phyloP scores from a whole-genome alignment of 2,888 invertebrate genomes.

The Amblyjoppa proteus region DNA sequence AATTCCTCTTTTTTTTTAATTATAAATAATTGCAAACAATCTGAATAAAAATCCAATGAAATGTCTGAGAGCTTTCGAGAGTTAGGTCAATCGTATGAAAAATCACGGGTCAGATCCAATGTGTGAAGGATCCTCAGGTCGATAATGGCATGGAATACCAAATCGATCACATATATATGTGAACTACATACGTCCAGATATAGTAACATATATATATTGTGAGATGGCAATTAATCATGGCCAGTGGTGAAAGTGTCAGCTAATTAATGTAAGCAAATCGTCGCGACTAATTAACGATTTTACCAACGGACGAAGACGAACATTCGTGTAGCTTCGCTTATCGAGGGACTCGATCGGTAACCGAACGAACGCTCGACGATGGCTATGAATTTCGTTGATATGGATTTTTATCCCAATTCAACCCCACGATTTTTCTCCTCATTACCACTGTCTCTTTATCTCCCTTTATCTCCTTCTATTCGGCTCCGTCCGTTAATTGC shows the following conservation, averaged over 20 bases:
- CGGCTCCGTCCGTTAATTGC: slow-evolving; percentile 6
- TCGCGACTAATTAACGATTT: not conserved
- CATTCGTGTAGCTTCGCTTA: not conserved
- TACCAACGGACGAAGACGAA: not conserved
- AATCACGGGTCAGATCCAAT: too few relatives aligned
- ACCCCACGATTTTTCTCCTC: not conserved
- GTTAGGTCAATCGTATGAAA: too few relatives aligned
- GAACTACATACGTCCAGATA: too few relatives aligned
- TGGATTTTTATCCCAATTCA: not conserved
- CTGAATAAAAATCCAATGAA: too few relatives aligned
- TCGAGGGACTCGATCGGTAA: not conserved
- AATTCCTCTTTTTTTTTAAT: too few relatives aligned
- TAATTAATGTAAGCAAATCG: slow-evolving; percentile 36
- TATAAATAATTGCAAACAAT: too few relatives aligned
- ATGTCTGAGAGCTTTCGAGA: too few relatives aligned
- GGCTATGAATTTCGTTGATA: not conserved
- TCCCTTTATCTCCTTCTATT: not conserved
- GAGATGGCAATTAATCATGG: not conserved
- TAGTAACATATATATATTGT: too few relatives aligned
- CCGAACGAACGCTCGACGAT: not conserved
- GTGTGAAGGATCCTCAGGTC: too few relatives aligned
- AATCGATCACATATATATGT: too few relatives aligned
- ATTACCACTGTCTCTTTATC: not conserved
- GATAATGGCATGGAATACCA: too few relatives aligned
- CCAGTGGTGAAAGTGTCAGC: slow-evolving; percentile 7